Base-by-base conservation (phyloP, 2,113 vertebrate genomes). In the Indicator indicator region DNA sequence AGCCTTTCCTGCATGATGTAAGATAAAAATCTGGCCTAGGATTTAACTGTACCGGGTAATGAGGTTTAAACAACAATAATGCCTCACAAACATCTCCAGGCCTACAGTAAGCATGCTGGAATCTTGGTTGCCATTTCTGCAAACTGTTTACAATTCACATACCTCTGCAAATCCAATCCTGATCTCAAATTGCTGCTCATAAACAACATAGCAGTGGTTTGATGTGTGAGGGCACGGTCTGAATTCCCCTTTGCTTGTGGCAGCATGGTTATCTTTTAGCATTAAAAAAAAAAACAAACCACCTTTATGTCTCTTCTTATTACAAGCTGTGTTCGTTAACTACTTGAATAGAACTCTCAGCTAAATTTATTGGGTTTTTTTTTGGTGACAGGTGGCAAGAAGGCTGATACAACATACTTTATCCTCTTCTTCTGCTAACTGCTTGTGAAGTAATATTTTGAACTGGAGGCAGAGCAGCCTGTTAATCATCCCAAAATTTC, bases 11-110 rank as follows among this genome's bases (percentile, higher is more conserved):
- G 93, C 91, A 92, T 94, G 94, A 70, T 84, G 50, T 72, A 96
- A 96, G 95, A 95, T 88, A 93, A 96, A 97, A 96, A 96, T 95
- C 93, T 94, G 91, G 62, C 63, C 83, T 95, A 79, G 95, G 95
- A 96, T 97, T 97, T 95, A 97, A 95, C 94, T 95, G 95, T 95
- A 96, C 95, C 94, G 95, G 86, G 78, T 95, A 94, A 94, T 97
- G 96, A 95, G 62, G 33, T 96, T 91, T 96, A 75, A 91, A 96
- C 93, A 94, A 97, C 95, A 97, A 97, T 94, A 95, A 97, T 77
- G 89, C 72, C 75, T 92, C 72, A 67, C 74, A 86, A 96, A 92
- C 83, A 32, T 86, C 81, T 64, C 38, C n/a, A 60, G 70, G 59
- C 79, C 86, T 76, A 93, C 83, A 88, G 60, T 59, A 93, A 96